Percentiles rank a stretch among this genome's conserved stretches.
Evolutionary conservation across 2,797 vertebrate species (phyloP).

Genomic region (Lacerta viridis): DNA sequence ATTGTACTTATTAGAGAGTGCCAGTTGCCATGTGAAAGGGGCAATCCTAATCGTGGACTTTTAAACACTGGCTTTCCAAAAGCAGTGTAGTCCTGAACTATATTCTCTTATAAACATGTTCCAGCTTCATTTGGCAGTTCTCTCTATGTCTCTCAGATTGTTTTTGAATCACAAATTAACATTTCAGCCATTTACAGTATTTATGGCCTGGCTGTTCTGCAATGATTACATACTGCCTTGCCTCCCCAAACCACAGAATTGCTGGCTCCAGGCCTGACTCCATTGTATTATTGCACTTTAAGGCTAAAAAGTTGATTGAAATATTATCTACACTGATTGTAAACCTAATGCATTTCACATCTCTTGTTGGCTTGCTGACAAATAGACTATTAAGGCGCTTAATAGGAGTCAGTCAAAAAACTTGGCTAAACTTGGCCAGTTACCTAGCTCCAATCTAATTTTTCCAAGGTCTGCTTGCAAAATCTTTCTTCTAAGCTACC

Average conservation of each 20-base stretch:
- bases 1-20: background rate
- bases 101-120: background rate
- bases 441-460: background rate
- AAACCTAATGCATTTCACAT: background rate
- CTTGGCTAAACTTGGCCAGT: background rate
- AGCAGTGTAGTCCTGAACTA: background rate
- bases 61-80: background rate
- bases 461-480: background rate
- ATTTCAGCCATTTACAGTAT: background rate
- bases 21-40: background rate
- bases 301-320: background rate
- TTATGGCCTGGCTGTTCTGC: background rate
- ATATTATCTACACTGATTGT: background rate
- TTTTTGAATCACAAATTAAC: background rate
- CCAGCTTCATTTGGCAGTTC: background rate
- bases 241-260: background rate
- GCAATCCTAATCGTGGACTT: background rate
- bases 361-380: background rate
- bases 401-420: background rate
- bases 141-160: background rate
- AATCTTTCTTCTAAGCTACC: background rate
- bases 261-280: too few relatives aligned
- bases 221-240: background rate
- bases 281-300: background rate
- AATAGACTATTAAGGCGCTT: background rate